A percentile compares a stretch with the other conserved stretches of the same genome.
These are phyloP conservation scores for Philopotamus ludificatus DNA, from an alignment of 1,140 invertebrate genomes.

Conservation along the genomic window DNA sequence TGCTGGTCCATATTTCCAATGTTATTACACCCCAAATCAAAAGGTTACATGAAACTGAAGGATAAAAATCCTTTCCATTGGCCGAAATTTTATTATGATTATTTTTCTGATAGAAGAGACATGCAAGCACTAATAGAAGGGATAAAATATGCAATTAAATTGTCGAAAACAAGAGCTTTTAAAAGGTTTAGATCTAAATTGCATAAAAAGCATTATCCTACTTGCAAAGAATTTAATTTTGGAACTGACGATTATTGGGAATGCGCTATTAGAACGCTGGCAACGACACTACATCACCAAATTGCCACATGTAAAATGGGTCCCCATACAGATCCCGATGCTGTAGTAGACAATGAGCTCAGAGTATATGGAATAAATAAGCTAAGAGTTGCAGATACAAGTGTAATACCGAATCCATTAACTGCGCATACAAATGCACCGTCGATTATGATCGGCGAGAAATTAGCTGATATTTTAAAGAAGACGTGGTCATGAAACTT, in stretches of 20 bases:
- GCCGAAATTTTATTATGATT: constrained; percentile 63
- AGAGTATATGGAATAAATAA: constrained; percentile 52
- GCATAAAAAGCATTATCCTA: constrained; percentile 50
- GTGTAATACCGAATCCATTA: constrained; percentile 47
- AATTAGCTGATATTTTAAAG: constrained; percentile 56
- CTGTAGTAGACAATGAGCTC: constrained; percentile 61
- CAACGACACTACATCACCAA: constrained; percentile 56
- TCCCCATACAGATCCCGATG: constrained; percentile 50
- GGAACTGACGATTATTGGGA: constrained; percentile 57
- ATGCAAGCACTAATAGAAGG: constrained; percentile 48
- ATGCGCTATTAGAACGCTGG: constrained; percentile 50
- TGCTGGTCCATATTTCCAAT: constrained; percentile 46
- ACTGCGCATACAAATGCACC: constrained; percentile 50
- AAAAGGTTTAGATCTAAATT: constrained; percentile 49
- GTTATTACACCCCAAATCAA: constrained; percentile 70
- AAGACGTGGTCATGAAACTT: constrained; percentile 45
- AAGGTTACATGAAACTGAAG: constrained; percentile 65
- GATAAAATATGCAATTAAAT: constrained; percentile 45
- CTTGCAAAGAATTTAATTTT: constrained; percentile 49
- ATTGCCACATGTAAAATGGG: constrained; percentile 67
- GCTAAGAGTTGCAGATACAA: constrained; percentile 51
- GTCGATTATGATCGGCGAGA: constrained; percentile 59
- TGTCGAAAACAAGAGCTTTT: constrained; percentile 44
- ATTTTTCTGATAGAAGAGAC: constrained; percentile 44
- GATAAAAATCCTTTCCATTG: constrained; percentile 71